Evolutionary conservation across 2,797 vertebrate species (phyloP).

Genomic region (Malurus splendens): DNA sequence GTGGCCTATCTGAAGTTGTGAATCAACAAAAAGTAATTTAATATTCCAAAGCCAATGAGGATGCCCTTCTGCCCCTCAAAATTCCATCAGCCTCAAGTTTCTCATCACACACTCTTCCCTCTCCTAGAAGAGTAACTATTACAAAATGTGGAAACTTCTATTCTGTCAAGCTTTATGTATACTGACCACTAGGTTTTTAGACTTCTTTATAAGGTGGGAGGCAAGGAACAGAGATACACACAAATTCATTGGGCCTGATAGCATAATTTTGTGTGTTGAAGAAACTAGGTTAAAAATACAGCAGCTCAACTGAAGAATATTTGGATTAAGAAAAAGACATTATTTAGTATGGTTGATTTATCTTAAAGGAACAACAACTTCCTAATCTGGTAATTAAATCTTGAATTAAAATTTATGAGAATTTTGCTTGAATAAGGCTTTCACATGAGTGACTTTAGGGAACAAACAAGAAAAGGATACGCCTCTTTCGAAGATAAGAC

Average conservation of each 20-base stretch:
- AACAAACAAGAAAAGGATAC: slow-evolving; percentile 75
- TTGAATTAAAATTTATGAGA: background rate
- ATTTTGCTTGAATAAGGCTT: background rate
- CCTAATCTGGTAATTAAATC: background rate
- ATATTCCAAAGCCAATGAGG: background rate
- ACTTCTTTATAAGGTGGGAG: background rate
- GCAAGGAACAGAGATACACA: background rate
- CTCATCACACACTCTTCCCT: background rate
- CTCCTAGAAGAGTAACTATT: background rate
- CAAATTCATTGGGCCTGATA: background rate
- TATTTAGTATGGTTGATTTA: background rate
- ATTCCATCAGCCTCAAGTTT: background rate
- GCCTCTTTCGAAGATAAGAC: slow-evolving; percentile 77
- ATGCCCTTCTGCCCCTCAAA: background rate
- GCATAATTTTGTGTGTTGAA: background rate
- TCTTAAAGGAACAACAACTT: background rate
- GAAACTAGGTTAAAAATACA: background rate
- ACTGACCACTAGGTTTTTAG: background rate
- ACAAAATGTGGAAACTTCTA: background rate
- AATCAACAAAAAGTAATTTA: background rate
- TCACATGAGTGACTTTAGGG: background rate
- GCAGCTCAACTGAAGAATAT: background rate
- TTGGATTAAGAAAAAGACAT: background rate
- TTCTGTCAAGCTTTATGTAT: background rate
- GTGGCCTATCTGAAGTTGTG: background rate